A percentile compares a stretch with the other conserved stretches of the same genome.
phyloP scores from a whole-genome alignment of 2,888 invertebrate species.

The Eupithecia subumbrata region DNA sequence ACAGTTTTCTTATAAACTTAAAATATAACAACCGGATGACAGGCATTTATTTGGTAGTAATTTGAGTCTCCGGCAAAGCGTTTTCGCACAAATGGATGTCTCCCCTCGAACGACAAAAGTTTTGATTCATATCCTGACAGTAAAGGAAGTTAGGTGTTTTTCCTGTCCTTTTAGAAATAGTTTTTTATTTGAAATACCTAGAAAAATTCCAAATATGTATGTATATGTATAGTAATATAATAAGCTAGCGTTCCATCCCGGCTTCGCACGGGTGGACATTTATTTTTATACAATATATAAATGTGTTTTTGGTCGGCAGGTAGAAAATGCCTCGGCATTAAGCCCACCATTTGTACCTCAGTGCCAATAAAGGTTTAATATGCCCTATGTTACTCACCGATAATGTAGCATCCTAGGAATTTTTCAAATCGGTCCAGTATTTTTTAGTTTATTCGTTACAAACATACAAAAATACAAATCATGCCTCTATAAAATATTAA shows the following conservation, averaged over 20 bases:
- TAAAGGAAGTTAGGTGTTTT: slow-evolving; percentile 41
- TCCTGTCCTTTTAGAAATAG: background rate
- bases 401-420: no score
- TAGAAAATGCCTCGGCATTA: no score
- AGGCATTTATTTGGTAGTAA: slow-evolving; percentile 75
- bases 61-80: slow-evolving; percentile 64
- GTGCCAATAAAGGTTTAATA: no score
- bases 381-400: no score
- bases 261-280: no score
- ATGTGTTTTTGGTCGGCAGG: no score
- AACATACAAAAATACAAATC: no score
- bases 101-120: slow-evolving; percentile 69
- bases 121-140: slow-evolving; percentile 66
- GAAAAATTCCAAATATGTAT: background rate
- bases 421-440: no score
- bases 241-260: background rate
- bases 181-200: background rate
- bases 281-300: no score
- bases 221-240: background rate
- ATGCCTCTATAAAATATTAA: no score
- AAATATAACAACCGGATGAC: slow-evolving; percentile 69
- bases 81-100: slow-evolving; percentile 75
- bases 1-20: slow-evolving; percentile 67
- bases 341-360: no score
- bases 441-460: no score